phyloP scores from a whole-genome alignment of 2,888 invertebrate genomes.

The Scaptomyza flava region DNA sequence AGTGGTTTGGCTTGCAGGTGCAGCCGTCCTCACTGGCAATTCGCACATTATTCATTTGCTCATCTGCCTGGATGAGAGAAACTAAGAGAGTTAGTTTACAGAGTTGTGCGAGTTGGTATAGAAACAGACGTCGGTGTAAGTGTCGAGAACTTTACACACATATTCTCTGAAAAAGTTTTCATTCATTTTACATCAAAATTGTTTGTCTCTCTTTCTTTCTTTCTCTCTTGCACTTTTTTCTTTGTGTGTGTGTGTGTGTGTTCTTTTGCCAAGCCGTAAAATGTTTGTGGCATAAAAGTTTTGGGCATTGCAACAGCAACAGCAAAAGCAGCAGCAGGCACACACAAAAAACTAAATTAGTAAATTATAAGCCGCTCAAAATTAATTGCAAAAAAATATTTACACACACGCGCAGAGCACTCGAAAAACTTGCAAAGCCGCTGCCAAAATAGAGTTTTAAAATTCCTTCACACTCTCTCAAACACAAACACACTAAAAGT shows the following conservation, averaged over 20 bases:
- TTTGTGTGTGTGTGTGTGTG: constrained; percentile 14
- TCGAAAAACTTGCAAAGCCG: constrained; percentile 64
- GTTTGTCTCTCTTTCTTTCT: no score
- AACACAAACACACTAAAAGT: constrained; percentile 36
- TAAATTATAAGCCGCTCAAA: constrained; percentile 81
- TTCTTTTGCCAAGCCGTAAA: constrained; percentile 57
- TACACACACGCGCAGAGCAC: constrained; percentile 68
- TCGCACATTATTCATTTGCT: constrained; percentile 29
- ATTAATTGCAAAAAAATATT: constrained; percentile 81
- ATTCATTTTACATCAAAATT: constrained; percentile 33
- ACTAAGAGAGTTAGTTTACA: not conserved
- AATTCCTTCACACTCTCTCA: constrained; percentile 60
- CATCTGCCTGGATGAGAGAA: constrained; percentile 3
- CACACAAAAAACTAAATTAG: constrained; percentile 72
- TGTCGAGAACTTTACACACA: constrained; percentile 47
- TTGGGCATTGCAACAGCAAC: constrained; percentile 24
- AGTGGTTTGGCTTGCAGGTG: constrained; percentile 6
- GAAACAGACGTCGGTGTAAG: constrained; percentile 8
- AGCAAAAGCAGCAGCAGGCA: not conserved
- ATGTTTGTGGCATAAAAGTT: constrained; percentile 67
- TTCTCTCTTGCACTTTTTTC: not conserved
- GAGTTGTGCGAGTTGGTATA: not conserved
- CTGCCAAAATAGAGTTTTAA: constrained; percentile 75
- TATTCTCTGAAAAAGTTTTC: constrained; percentile 51
- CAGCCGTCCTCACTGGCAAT: constrained; percentile 26